These are phyloP conservation scores for Gorsachius magnificus DNA, from an alignment of 2,797 vertebrate genomes.

Conservation along the genomic window DNA sequence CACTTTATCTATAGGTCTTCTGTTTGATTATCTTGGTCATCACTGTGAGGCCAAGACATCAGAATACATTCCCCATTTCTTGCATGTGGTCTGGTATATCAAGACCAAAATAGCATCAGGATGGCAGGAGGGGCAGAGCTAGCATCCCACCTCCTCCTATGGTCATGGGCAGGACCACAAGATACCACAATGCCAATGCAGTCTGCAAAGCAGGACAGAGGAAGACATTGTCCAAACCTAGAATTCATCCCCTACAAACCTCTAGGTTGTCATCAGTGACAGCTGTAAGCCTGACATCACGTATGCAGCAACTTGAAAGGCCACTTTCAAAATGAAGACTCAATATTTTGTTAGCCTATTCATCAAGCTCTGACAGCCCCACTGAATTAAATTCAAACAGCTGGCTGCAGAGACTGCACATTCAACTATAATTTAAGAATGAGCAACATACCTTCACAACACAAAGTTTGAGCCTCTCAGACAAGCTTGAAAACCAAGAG, in stretches of 20 bases:
- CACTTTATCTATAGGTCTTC: not conserved
- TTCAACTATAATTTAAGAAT: not conserved
- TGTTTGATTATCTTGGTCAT: not conserved
- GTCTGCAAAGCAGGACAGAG: not conserved
- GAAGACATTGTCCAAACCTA: not conserved
- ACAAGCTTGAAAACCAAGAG: not conserved
- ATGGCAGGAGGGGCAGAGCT: not conserved
- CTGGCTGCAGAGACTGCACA: not conserved
- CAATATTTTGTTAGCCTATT: not conserved
- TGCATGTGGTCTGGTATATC: not conserved
- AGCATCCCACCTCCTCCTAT: accelerated
- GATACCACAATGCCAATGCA: not conserved
- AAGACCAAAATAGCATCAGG: not conserved
- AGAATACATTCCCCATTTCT: not conserved
- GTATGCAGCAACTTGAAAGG: not conserved
- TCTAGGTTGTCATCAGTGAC: not conserved
- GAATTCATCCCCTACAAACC: not conserved
- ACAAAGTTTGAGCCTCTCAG: not conserved
- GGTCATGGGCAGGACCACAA: accelerated
- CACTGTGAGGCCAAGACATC: not conserved
- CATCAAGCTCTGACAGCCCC: not conserved
- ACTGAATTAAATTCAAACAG: not conserved
- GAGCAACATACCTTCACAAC: not conserved
- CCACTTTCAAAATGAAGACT: not conserved
- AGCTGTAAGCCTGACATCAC: not conserved